Conservation (phyloP, 2,113 vertebrate genomes). For the Marmota flaviventris region DNA sequence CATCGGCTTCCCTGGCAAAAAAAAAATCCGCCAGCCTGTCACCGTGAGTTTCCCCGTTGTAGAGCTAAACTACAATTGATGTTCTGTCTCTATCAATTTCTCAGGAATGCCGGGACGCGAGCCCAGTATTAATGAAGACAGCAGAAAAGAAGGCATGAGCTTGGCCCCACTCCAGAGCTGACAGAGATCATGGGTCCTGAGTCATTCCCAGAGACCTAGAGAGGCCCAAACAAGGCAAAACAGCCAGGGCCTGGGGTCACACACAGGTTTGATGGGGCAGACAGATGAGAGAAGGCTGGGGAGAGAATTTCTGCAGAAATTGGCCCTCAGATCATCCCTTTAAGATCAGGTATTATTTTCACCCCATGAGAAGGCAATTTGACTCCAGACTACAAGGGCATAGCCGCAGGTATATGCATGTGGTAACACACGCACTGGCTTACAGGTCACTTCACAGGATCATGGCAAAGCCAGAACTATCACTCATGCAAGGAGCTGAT, state of each 20-base stretch:
- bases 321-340: neutral
- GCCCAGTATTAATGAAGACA: conserved; percentile 85
- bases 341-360: conserved; percentile 51
- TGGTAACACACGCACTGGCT: neutral
- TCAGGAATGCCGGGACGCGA: conserved; percentile 73
- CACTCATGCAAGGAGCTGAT: neutral
- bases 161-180: conserved; percentile 84
- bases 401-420: neutral
- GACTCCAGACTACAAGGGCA: conserved; percentile 12
- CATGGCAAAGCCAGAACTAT: neutral
- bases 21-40: conserved; percentile 76
- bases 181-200: conserved; percentile 75
- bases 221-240: conserved; percentile 83
- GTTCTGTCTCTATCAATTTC: conserved; percentile 88
- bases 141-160: conserved; percentile 81
- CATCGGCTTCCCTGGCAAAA: conserved; percentile 21
- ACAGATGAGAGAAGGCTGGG: neutral
- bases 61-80: conserved; percentile 87
- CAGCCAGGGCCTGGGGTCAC: conserved; percentile 71
- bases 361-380: conserved; percentile 68
- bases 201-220: conserved; percentile 82
- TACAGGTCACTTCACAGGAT: neutral
- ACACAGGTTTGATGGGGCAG: conserved; percentile 30
- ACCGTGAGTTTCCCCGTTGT: conserved; percentile 84
- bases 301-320: conserved; percentile 47